These are phyloP conservation scores for Monopterus albus DNA, from an alignment of 2,113 vertebrate genomes.

Conservation along the genomic window DNA sequence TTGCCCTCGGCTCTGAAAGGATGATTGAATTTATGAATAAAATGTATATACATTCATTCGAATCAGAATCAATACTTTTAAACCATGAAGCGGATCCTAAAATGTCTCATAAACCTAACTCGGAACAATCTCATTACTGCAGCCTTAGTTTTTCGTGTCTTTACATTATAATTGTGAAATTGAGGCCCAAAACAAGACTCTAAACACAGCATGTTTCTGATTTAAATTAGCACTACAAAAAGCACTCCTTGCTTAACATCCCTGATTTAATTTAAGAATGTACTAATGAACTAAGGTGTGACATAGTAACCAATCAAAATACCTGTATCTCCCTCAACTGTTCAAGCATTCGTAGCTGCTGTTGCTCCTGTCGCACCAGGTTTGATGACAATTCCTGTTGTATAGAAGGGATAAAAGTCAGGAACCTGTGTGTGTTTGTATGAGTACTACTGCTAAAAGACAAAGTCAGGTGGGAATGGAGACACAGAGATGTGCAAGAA, in stretches of 20 bases:
- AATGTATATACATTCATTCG: constrained; percentile 3
- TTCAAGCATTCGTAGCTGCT: constrained; percentile 88
- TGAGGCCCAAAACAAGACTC: not conserved
- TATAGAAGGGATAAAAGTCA: constrained; percentile 46
- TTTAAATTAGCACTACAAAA: constrained; percentile 8
- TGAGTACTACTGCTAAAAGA: not conserved
- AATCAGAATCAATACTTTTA: not conserved
- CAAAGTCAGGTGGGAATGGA: not conserved
- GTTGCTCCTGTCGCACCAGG: constrained; percentile 85
- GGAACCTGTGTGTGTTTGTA: constrained; percentile 7
- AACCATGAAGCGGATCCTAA: not conserved
- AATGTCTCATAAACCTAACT: not conserved
- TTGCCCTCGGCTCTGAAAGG: constrained; percentile 76
- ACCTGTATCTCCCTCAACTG: constrained; percentile 90
- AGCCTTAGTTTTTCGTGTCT: not conserved
- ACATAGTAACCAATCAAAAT: constrained; percentile 3
- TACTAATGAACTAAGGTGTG: not conserved
- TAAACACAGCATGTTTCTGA: not conserved
- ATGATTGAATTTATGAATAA: constrained; percentile 11
- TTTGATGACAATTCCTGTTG: constrained; percentile 85
- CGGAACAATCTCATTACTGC: not conserved
- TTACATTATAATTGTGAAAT: not conserved
- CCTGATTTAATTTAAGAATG: constrained; percentile 4
- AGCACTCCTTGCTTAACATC: too few relatives aligned
- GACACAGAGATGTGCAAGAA: not conserved